Evolutionary conservation across 2,888 invertebrate species (phyloP).

Genomic region (Mamestra brassicae): DNA sequence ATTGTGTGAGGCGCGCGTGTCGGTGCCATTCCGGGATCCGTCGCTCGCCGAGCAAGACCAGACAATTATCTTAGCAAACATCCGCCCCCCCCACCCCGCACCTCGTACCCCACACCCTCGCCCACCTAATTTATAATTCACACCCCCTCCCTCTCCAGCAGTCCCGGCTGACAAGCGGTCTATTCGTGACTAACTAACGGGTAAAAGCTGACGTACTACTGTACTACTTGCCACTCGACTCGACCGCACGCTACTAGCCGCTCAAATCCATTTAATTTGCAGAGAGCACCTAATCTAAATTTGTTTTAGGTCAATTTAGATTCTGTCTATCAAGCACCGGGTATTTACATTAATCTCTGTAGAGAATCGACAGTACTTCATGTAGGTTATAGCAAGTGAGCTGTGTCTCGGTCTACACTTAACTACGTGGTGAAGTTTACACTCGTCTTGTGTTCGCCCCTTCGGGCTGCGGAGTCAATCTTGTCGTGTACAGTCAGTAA

Average conservation of each 20-base stretch:
- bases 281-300: conserved; percentile 33
- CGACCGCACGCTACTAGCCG: not conserved
- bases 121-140: conserved; percentile 63
- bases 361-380: not conserved
- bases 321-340: conserved; percentile 23
- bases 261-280: conserved; percentile 43
- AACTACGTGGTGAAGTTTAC: not conserved
- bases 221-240: not conserved
- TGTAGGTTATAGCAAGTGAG: not conserved
- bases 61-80: conserved; percentile 67
- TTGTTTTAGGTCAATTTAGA: conserved; percentile 39
- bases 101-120: conserved; percentile 5
- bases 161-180: conserved; percentile 38
- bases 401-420: not conserved
- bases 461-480: too few relatives aligned
- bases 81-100: not conserved
- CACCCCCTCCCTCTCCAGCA: not conserved
- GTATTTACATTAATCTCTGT: conserved; percentile 18
- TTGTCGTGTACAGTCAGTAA: not conserved
- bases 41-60: conserved; percentile 25
- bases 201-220: conserved; percentile 47
- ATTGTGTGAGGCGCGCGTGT: not conserved
- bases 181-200: conserved; percentile 59
- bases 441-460: not conserved
- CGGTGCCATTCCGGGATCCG: not conserved